A percentile compares a stretch with the other conserved stretches of the same genome.
These are phyloP conservation scores for Odontamblyopus rebecca DNA, from an alignment of 2,797 vertebrate genomes.

Conservation along the genomic window DNA sequence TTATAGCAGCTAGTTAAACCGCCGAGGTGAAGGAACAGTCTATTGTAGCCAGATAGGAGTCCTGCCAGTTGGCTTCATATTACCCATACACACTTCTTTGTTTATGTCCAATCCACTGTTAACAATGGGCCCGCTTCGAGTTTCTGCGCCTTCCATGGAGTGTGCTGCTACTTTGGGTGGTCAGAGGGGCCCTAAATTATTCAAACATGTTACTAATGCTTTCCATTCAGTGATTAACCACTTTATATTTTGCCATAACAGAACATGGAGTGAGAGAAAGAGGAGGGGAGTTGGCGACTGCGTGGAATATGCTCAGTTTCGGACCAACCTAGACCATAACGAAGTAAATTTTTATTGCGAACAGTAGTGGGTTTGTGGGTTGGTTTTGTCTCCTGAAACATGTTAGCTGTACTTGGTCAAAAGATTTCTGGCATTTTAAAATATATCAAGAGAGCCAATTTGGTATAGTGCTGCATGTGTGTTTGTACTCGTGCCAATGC, in stretches of 20 bases:
- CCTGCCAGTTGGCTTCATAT: conserved; percentile 38
- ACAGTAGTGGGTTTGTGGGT: conserved; percentile 41
- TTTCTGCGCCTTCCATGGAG: conserved; percentile 44
- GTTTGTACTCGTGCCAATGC: not conserved
- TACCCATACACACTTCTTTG: conserved; percentile 18
- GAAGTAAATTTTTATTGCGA: conserved; percentile 40
- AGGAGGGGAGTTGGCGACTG: conserved; percentile 36
- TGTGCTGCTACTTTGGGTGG: conserved; percentile 57
- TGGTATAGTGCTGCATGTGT: not conserved
- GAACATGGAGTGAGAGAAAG: conserved; percentile 14
- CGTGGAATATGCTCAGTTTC: conserved; percentile 41
- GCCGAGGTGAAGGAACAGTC: conserved; percentile 16
- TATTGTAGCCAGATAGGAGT: conserved; percentile 13
- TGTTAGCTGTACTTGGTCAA: not conserved
- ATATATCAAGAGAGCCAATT: not conserved
- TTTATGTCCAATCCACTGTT: conserved; percentile 16
- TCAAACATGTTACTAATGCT: conserved; percentile 69
- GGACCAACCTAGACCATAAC: conserved; percentile 47
- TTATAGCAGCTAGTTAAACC: not conserved
- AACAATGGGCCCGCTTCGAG: conserved; percentile 36
- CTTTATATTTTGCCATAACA: conserved; percentile 33
- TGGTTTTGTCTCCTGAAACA: not conserved
- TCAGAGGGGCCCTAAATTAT: conserved; percentile 63
- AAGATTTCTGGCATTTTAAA: not conserved
- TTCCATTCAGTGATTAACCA: conserved; percentile 68